phyloP scores from a whole-genome alignment of 2,797 vertebrate genomes.

The Cuniculus paca region DNA sequence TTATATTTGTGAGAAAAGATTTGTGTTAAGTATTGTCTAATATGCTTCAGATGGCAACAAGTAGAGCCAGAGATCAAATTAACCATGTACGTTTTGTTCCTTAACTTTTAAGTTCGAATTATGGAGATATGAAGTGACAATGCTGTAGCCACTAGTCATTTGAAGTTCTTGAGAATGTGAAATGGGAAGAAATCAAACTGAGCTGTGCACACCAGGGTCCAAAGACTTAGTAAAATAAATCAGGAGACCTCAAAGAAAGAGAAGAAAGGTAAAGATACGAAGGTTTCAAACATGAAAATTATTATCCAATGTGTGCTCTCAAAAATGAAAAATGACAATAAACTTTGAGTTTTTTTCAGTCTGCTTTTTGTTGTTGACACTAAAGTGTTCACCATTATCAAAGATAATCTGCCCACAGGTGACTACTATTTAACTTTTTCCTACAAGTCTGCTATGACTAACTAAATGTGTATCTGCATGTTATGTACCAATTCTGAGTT shows the following conservation, averaged over 20 bases:
- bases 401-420: background rate
- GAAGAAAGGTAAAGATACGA: background rate
- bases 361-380: background rate
- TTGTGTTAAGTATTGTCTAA: background rate
- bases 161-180: background rate
- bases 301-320: background rate
- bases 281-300: background rate
- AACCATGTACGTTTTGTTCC: background rate
- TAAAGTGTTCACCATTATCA: background rate
- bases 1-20: background rate
- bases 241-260: background rate
- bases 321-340: background rate
- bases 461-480: background rate
- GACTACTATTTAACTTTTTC: constrained; percentile 12
- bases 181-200: background rate
- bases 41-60: background rate
- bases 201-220: background rate
- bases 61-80: background rate
- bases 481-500: background rate
- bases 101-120: background rate
- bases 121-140: background rate
- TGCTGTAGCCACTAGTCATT: background rate
- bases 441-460: background rate
- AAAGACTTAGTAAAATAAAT: background rate
- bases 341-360: background rate